Evolutionary conservation across 1,140 invertebrate species (phyloP).

Genomic region (Formica exsecta): DNA sequence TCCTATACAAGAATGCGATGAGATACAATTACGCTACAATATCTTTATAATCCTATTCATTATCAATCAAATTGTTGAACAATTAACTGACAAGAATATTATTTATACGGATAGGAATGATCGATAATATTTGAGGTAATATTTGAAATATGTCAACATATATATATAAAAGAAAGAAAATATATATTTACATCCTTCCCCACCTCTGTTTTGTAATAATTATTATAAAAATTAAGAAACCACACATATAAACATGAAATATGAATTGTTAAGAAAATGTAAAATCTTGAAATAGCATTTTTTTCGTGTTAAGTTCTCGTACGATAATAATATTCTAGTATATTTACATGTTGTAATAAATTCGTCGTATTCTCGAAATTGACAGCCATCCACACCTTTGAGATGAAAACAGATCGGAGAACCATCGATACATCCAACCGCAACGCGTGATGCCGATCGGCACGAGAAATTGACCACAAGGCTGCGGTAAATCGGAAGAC

Average conservation of each 20-base stretch:
- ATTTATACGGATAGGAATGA: not conserved
- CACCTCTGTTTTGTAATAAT: not conserved
- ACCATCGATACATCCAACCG: constrained; percentile 48
- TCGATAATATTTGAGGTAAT: not conserved
- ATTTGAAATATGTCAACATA: not conserved
- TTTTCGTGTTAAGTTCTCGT: not conserved
- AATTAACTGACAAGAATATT: not conserved
- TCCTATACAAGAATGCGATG: not conserved
- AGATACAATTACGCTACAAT: not conserved
- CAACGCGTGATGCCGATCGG: constrained; percentile 2
- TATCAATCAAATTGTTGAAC: not conserved
- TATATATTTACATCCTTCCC: not conserved
- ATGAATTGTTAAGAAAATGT: not conserved
- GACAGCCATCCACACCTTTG: not conserved
- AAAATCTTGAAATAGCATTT: not conserved
- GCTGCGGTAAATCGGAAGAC: constrained; percentile 56
- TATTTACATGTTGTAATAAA: constrained; percentile 1
- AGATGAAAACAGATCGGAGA: constrained; percentile 51
- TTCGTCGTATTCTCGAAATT: constrained; percentile 8
- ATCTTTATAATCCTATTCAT: not conserved
- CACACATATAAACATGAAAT: not conserved
- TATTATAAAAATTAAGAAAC: not conserved
- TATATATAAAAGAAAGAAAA: too few species aligned
- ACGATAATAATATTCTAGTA: not conserved
- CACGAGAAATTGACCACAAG: constrained; percentile 47